These are phyloP conservation scores for Achroia grisella DNA, from an alignment of 1,140 invertebrate species.

Conservation along the genomic window DNA sequence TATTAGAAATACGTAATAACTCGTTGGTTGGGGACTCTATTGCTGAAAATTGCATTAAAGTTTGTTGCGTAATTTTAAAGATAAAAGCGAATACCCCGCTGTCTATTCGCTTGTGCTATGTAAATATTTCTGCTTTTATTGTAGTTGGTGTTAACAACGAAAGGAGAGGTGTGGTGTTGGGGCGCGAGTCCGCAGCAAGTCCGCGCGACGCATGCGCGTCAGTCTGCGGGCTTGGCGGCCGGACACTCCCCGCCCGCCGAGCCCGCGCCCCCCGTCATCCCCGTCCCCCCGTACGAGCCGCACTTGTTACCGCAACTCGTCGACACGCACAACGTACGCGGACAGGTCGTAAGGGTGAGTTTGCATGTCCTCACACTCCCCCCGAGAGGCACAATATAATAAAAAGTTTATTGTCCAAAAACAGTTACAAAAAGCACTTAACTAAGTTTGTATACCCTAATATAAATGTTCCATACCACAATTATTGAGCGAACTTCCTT, in stretches of 20 bases:
- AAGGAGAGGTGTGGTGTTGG: conserved; percentile 43
- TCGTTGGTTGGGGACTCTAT: background rate
- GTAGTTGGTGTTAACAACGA: conserved; percentile 37
- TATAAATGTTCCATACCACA: too few relatives aligned
- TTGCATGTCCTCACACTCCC: background rate
- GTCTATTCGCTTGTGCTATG: too few relatives aligned
- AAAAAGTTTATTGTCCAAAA: background rate
- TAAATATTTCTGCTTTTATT: background rate
- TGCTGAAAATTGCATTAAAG: too few relatives aligned
- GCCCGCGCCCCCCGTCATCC: conserved; percentile 2
- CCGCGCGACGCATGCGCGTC: conserved; percentile 36
- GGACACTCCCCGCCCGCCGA: background rate
- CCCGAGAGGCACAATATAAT: background rate
- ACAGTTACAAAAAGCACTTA: background rate
- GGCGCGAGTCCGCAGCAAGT: conserved; percentile 52
- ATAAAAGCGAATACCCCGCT: too few relatives aligned
- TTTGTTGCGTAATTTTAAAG: too few relatives aligned
- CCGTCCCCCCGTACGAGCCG: conserved; percentile 16
- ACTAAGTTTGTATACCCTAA: too few relatives aligned
- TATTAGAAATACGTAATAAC: too few relatives aligned
- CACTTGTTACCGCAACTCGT: conserved; percentile 32
- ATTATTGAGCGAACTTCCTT: too few relatives aligned
- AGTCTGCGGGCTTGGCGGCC: conserved; percentile 3
- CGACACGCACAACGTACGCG: conserved; percentile 27
- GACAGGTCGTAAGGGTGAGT: conserved; percentile 28